Conservation (phyloP, 2,888 invertebrate genomes). For the Andrena minutula region DNA sequence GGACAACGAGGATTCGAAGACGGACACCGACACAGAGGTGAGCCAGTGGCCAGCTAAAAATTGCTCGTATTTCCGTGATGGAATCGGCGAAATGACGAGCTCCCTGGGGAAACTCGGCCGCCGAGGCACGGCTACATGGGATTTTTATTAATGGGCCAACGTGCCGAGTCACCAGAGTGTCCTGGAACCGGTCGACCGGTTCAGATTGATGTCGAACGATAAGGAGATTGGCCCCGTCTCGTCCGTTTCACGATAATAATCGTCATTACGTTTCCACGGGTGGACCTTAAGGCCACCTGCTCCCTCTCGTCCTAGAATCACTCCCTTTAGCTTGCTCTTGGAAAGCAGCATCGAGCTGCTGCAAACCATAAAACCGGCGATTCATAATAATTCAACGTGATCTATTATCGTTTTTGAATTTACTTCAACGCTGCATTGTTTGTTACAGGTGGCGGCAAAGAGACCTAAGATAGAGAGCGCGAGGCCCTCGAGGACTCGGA, state of each 20-base stretch:
- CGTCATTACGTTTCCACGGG: conserved; percentile 74
- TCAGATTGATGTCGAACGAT: conserved; percentile 76
- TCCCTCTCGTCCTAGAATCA: conserved; percentile 28
- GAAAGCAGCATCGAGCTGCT: neutral
- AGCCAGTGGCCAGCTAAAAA: neutral
- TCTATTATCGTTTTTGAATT: conserved; percentile 3
- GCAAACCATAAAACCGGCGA: neutral
- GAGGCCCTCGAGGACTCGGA: conserved; percentile 79
- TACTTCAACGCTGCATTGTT: conserved; percentile 1
- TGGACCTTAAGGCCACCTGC: conserved; percentile 60
- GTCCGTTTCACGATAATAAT: conserved; percentile 80
- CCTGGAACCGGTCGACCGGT: conserved; percentile 68
- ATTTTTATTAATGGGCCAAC: conserved; percentile 68
- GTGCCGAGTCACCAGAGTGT: conserved; percentile 70
- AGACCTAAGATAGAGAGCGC: conserved; percentile 72
- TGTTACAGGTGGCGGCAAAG: conserved; percentile 74
- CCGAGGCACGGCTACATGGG: conserved; percentile 29
- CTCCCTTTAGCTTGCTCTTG: neutral
- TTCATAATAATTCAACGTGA: neutral
- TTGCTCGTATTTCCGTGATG: neutral
- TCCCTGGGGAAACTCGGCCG: conserved; percentile 26
- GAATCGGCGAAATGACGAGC: neutral
- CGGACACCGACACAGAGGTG: conserved; percentile 64
- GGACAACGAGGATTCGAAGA: conserved; percentile 78
- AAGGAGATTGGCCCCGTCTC: conserved; percentile 77